Evolutionary conservation across 2,797 vertebrate genomes (phyloP), one percentile per base, ranked within the genome.

Genomic region (Yasuhikotakia modesta): DNA sequence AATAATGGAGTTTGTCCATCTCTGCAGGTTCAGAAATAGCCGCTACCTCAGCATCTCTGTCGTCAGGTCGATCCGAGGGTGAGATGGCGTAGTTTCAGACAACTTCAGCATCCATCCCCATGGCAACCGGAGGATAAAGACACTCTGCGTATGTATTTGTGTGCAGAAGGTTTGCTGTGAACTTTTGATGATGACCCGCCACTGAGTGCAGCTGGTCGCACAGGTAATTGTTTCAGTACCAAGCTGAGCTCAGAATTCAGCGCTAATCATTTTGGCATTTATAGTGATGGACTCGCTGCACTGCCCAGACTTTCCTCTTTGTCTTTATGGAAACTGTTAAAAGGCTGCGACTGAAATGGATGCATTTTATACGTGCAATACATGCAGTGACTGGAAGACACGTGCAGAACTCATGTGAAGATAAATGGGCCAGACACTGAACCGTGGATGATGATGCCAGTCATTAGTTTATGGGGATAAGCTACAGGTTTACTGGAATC

Each of bases 71-170:
- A 75, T 76, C 45, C 21, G 30, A 78, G 73, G 76, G 72, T 79
- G 69, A 82, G 78, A 50, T 67, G 73, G 73, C 53, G 79, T 73
- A 60, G 61, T 75, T 86, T 86, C 85, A 79, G 80, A 87, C 79
- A 85, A 88, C 82, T 83, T 86, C 84, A 86, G 89, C 89, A 91
- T 90, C 88, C 88, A 87, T 92, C 89, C 83, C 92, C 89, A 93
- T 92, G 90, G 85, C 91, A 91, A 92, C 91, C 85, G 81, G 82
- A 76, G 86, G 84, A 85, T 88, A 86, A 86, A 86, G 65, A 81
- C 75, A 11, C 3, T 39, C 84, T 77, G 76, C 73, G 84, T 73
- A 81, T 81, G 88, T 82, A 81, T 81, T 82, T 89, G 85, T 86
- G 30, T 24, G 4, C 70, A 22, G 14, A 74, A 61, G 16, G 27